Evolutionary conservation across 2,113 vertebrate genomes (phyloP), one percentile per base, ranked within the genome.

Genomic region (Alethe diademata): DNA sequence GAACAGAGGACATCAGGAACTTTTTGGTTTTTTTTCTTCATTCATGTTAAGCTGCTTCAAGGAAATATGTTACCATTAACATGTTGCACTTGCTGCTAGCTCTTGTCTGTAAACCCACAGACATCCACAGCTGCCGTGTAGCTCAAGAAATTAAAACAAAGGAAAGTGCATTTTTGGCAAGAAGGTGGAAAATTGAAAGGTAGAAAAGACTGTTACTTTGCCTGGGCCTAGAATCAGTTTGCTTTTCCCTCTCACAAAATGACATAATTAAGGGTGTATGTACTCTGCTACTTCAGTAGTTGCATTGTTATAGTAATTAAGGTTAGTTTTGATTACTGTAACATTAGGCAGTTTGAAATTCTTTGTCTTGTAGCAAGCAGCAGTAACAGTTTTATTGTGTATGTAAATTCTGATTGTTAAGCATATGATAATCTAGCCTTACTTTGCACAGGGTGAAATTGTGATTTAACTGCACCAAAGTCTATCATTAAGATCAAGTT

Each of bases 281-380:
- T 80, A 36, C 60, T 83, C 33, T 3, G 40, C 58, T 73, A 56
- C 58, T 86, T 78, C 48, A 83, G 69, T 36, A 86, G 75, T 81
- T 83, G 53, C 33, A 50, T 70, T 81, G 85, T 83, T 64, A 28
- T 35, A 72, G 35, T 92, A 91, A 90, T 96, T 96, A 94, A 90
- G 28, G 48, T 92, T 83, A 92, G 71, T 93, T 93, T 94, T 96
- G 86, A 94, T 96, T 92, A 62, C 80, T 88, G 0, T 66, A 78
- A 36, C 89, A 78, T 86, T 90, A 96, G 43, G 25, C 54, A 88
- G 47, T 71, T 86, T 90, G 51, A 93, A 82, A 71, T 93, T 86
- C 72, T 92, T 95, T 95, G 74, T 92, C 78, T 90, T 95, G 45
- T 65, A 80, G 81, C 64, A 83, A 74, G 64, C 89, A 92, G 58